phyloP scores from a whole-genome alignment of 92 coral and sea anemone species.

The Diadumene lineata region DNA sequence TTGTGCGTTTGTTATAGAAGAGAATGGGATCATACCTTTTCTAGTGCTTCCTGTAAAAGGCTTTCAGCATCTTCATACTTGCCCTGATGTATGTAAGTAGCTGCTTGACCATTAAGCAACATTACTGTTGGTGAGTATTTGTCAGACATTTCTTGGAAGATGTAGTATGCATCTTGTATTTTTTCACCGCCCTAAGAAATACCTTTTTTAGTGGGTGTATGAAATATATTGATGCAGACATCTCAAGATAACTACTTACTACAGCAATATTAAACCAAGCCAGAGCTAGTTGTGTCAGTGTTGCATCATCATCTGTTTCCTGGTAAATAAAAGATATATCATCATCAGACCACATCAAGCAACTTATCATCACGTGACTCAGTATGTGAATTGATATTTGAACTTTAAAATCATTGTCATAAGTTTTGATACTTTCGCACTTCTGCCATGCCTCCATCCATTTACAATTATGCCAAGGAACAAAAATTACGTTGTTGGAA shows the following conservation, averaged over 20 bases:
- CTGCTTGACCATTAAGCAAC: constrained; percentile 94
- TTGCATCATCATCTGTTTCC: constrained; percentile 98
- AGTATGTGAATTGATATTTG: no score
- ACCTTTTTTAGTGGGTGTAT: background rate
- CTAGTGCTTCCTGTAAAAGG: constrained; percentile 90
- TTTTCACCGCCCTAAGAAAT: constrained; percentile 88
- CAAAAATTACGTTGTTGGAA: no score
- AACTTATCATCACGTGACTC: no score
- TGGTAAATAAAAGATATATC: constrained; percentile 7
- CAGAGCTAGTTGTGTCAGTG: constrained; percentile 86
- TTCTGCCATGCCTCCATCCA: no score
- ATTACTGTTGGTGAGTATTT: constrained; percentile 88
- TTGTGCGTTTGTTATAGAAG: background rate
- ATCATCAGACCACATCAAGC: no score
- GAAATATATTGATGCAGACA: background rate
- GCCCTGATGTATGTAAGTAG: constrained; percentile 94
- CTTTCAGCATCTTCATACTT: constrained; percentile 96
- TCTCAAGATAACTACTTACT: constrained; percentile 51
- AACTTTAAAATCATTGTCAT: no score
- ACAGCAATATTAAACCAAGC: constrained; percentile 98
- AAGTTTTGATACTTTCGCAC: no score
- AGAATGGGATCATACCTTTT: constrained; percentile 54
- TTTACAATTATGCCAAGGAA: no score
- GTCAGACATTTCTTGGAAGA: constrained; percentile 95
- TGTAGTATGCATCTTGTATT: constrained; percentile 92